Conservation (phyloP, 1,140 invertebrate genomes). For the Thaumetopoea pityocampa region DNA sequence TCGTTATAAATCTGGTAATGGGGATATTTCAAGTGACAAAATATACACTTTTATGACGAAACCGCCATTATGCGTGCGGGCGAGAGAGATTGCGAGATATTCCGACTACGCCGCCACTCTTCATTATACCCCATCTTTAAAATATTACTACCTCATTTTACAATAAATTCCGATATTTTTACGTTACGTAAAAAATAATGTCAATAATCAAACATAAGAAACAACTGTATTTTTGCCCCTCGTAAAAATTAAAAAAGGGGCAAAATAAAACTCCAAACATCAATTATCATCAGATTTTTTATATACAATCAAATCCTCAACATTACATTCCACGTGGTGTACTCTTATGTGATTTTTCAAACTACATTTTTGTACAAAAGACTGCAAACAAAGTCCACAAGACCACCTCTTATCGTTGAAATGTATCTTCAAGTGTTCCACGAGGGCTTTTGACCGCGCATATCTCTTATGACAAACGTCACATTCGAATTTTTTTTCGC, state of each 20-base stretch:
- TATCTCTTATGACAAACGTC: slow-evolving; percentile 75
- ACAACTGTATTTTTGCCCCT: too few relatives aligned
- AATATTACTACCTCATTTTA: too few relatives aligned
- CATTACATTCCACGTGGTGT: slow-evolving; percentile 17
- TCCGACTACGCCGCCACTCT: too few relatives aligned
- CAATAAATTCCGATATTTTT: too few relatives aligned
- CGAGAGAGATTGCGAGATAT: too few relatives aligned
- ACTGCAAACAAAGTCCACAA: slow-evolving; percentile 60
- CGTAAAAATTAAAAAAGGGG: background rate
- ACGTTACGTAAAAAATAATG: too few relatives aligned
- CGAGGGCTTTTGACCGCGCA: slow-evolving; percentile 79
- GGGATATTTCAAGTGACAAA: too few relatives aligned
- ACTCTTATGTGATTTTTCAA: slow-evolving; percentile 34
- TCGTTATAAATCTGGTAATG: too few relatives aligned
- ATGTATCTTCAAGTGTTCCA: slow-evolving; percentile 80
- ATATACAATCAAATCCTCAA: slow-evolving; percentile 14
- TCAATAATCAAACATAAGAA: too few relatives aligned
- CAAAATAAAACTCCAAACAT: background rate
- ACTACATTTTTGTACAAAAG: slow-evolving; percentile 49
- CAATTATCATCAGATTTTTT: slow-evolving; percentile 6
- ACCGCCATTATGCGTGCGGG: too few relatives aligned
- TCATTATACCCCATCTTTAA: too few relatives aligned
- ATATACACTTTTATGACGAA: too few relatives aligned
- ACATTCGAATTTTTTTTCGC: slow-evolving; percentile 72
- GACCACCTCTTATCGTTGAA: slow-evolving; percentile 58